Percentiles rank a stretch among this genome's conserved stretches.
Evolutionary conservation across 2,888 invertebrate species (phyloP).

Genomic region (Meiosimyza decipiens): DNA sequence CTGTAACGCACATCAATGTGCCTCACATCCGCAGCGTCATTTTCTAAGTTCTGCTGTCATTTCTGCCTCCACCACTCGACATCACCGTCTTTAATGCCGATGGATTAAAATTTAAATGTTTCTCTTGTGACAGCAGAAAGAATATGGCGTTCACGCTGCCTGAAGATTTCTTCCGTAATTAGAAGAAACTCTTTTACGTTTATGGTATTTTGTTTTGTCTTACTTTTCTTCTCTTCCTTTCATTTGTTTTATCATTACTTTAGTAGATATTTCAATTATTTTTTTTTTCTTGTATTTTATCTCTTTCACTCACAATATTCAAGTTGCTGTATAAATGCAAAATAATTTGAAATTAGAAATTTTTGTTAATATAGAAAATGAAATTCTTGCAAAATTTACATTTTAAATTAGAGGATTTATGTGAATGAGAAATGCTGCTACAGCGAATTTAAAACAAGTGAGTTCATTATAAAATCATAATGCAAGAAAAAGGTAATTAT

Average conservation of each 20-base stretch:
- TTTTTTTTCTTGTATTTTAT: too few relatives aligned
- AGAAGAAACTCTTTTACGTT: constrained; percentile 14
- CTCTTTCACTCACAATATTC: too few relatives aligned
- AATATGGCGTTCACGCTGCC: not conserved
- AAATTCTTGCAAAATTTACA: too few relatives aligned
- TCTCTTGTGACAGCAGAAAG: constrained; percentile 4
- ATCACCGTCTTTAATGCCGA: constrained; percentile 7
- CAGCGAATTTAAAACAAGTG: too few relatives aligned
- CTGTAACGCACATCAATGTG: not conserved
- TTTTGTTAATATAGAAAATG: too few relatives aligned
- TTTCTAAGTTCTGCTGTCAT: not conserved
- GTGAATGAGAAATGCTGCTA: too few relatives aligned
- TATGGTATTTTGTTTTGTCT: not conserved
- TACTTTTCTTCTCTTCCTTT: not conserved
- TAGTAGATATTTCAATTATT: too few relatives aligned
- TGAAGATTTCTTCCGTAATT: constrained; percentile 1
- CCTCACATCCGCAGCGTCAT: not conserved
- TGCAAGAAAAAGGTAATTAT: too few relatives aligned
- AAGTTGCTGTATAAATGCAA: too few relatives aligned
- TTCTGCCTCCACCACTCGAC: not conserved
- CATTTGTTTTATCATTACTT: not conserved
- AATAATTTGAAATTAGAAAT: too few relatives aligned
- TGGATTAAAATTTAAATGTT: constrained; percentile 26
- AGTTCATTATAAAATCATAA: too few relatives aligned
- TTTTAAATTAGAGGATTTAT: too few relatives aligned